Conservation (phyloP, 2,888 invertebrate species). For the Catocala fraxini region DNA sequence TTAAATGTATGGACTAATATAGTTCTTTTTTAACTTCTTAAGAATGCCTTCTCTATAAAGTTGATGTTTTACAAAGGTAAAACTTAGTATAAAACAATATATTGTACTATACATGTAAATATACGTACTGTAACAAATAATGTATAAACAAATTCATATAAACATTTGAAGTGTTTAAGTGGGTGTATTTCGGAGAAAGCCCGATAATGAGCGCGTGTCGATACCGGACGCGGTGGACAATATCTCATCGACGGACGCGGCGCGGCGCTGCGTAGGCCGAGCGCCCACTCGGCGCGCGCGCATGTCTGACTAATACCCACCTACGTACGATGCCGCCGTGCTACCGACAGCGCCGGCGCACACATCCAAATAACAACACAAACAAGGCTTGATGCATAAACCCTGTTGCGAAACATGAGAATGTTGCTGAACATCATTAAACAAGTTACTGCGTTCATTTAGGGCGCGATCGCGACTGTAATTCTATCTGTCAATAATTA, state of each 20-base stretch:
- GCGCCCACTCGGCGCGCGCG: slow-evolving; percentile 61
- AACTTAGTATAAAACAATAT: too few species aligned
- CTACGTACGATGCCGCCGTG: slow-evolving; percentile 27
- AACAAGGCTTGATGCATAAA: slow-evolving; percentile 17
- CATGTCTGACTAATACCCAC: slow-evolving; percentile 49
- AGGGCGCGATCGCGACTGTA: slow-evolving; percentile 58
- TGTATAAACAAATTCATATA: slow-evolving; percentile 34
- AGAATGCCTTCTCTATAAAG: too few species aligned
- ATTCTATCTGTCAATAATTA: slow-evolving; percentile 81
- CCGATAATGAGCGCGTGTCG: slow-evolving; percentile 59
- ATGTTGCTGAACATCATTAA: slow-evolving; percentile 52
- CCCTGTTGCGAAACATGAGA: slow-evolving; percentile 32
- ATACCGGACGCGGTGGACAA: slow-evolving; percentile 53
- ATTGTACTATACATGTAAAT: too few species aligned
- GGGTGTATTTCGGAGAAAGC: slow-evolving; percentile 69
- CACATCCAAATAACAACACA: slow-evolving; percentile 19
- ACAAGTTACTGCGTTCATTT: slow-evolving; percentile 61
- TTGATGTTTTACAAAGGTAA: too few species aligned
- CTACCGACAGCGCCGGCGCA: slow-evolving; percentile 32
- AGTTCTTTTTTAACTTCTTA: too few species aligned
- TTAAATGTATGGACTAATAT: too few species aligned
- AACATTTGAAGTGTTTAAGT: slow-evolving; percentile 48
- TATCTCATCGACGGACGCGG: slow-evolving; percentile 60
- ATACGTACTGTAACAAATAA: background rate
- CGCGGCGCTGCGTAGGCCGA: slow-evolving; percentile 52